Evolutionary conservation across 2,888 invertebrate genomes (phyloP).

Genomic region (Pocota personata): DNA sequence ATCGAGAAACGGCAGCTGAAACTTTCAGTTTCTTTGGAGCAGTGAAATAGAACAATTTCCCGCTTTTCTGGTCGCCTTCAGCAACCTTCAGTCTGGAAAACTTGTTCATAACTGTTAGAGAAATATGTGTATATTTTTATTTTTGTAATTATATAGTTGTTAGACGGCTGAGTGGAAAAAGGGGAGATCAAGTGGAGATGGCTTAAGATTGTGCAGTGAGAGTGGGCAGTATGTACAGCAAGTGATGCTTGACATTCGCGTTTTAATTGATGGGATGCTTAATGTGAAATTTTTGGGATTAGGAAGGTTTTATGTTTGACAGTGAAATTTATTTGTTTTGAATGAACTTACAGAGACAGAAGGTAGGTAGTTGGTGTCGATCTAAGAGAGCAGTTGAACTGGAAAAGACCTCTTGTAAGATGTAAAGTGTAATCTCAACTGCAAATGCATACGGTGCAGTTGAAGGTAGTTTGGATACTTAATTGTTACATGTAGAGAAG

Average conservation of each 20-base stretch:
- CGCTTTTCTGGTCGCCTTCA: slow-evolving; percentile 53
- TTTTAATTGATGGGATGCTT: slow-evolving; percentile 7
- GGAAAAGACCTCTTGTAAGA: background rate
- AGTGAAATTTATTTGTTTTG: background rate
- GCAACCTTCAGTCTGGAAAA: slow-evolving; percentile 66
- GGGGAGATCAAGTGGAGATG: background rate
- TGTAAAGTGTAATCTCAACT: background rate
- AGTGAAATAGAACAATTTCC: slow-evolving; percentile 68
- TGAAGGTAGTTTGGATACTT: background rate
- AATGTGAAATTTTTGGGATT: background rate
- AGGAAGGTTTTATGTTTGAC: background rate
- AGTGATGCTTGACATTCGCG: background rate
- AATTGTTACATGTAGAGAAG: background rate
- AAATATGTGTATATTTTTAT: slow-evolving; percentile 4
- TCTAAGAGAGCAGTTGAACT: background rate
- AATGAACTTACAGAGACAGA: background rate
- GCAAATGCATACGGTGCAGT: background rate
- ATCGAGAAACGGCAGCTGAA: background rate
- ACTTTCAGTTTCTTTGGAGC: slow-evolving; percentile 63
- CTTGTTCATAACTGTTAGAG: slow-evolving; percentile 49
- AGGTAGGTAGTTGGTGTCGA: too few relatives aligned
- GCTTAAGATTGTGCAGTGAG: background rate
- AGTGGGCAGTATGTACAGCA: slow-evolving; percentile 20
- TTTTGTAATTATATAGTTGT: slow-evolving; percentile 21
- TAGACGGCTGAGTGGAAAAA: slow-evolving; percentile 4